Conservation (phyloP, 2,113 vertebrate species). For the Channa argus region DNA sequence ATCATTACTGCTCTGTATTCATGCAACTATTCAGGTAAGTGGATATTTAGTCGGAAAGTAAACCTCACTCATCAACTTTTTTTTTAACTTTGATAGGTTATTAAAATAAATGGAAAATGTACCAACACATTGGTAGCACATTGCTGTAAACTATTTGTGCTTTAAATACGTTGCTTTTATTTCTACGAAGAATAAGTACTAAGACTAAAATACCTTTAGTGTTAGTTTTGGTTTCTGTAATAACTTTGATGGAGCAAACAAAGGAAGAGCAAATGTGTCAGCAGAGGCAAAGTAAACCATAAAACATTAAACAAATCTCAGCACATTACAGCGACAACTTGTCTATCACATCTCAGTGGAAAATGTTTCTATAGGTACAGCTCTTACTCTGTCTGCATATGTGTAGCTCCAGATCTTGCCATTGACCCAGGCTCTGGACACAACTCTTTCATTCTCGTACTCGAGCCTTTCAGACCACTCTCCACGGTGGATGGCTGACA, state of each 20-base stretch:
- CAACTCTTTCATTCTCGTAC: constrained; percentile 93
- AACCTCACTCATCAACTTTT: constrained; percentile 8
- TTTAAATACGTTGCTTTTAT: constrained; percentile 10
- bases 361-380: background rate
- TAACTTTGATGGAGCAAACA: constrained; percentile 18
- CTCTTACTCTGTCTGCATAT: constrained; percentile 92
- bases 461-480: constrained; percentile 96
- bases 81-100: background rate
- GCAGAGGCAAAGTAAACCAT: constrained; percentile 1
- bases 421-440: constrained; percentile 96
- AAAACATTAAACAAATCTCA: constrained; percentile 29
- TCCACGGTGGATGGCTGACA: constrained; percentile 93
- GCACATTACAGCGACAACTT: background rate
- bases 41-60: constrained; percentile 12
- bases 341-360: background rate
- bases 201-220: background rate
- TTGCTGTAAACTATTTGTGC: background rate
- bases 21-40: background rate
- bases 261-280: constrained; percentile 1
- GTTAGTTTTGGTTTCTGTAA: constrained; percentile 38
- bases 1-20: background rate
- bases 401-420: constrained; percentile 99
- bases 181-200: background rate
- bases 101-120: constrained; percentile 19
- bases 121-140: background rate